phyloP scores from a whole-genome alignment of 1,140 invertebrate species.

The Platyscapa corneri region DNA sequence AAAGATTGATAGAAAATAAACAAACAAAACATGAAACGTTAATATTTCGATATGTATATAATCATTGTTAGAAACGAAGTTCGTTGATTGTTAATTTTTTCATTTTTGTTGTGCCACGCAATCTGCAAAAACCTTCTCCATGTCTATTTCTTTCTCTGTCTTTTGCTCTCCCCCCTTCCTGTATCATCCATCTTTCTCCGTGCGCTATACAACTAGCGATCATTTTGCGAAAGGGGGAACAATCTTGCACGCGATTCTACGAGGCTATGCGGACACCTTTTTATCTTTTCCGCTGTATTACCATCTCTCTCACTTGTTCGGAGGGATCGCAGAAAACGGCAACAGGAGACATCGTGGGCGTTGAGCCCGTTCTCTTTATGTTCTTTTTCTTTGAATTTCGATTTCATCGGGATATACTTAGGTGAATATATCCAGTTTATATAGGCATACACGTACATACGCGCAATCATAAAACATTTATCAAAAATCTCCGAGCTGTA shows the following conservation, averaged over 20 bases:
- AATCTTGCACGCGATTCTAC: neutral
- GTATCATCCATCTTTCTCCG: neutral
- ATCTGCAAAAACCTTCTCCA: constrained; percentile 6
- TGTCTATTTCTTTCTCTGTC: constrained; percentile 2
- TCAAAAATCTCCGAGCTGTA: neutral
- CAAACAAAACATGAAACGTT: neutral
- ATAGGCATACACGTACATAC: neutral
- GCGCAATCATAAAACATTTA: neutral
- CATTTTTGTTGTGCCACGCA: constrained; percentile 26
- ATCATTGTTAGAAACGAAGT: neutral
- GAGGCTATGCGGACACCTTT: constrained; percentile 3
- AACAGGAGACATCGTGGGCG: constrained; percentile 13
- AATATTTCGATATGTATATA: neutral
- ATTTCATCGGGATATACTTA: neutral
- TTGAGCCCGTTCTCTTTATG: neutral
- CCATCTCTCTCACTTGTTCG: neutral
- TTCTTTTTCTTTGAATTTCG: neutral
- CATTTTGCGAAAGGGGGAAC: neutral
- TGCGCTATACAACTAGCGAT: neutral
- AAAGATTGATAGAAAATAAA: neutral
- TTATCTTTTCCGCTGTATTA: neutral
- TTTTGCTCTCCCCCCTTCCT: neutral
- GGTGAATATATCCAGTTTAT: neutral
- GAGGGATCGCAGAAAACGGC: neutral
- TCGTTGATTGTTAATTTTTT: neutral